These are phyloP conservation scores for Liolophura sinensis DNA, from an alignment of 1,140 invertebrate species.

Conservation along the genomic window DNA sequence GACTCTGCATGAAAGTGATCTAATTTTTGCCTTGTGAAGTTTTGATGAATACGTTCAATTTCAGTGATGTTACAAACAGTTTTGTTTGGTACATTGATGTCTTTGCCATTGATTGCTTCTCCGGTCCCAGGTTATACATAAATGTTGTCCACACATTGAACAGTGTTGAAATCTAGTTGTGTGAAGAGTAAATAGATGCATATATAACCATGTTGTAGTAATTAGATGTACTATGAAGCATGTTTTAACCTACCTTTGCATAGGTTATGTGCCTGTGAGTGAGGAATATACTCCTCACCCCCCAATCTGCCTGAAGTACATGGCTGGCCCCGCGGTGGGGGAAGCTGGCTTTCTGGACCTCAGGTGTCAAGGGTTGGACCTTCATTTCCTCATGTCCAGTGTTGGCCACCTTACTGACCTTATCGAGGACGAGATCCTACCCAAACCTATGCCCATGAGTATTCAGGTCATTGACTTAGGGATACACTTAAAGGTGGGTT, in stretches of 20 bases:
- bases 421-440: conserved; percentile 82
- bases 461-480: conserved; percentile 59
- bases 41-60: too few species aligned
- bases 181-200: too few species aligned
- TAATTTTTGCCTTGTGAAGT: too few species aligned
- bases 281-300: background rate
- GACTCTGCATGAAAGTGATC: too few species aligned
- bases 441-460: conserved; percentile 77
- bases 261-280: background rate
- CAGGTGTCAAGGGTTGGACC: conserved; percentile 20
- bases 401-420: conserved; percentile 78
- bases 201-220: too few species aligned
- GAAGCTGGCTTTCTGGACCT: conserved; percentile 28
- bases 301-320: background rate
- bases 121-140: too few species aligned
- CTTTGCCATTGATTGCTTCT: too few species aligned
- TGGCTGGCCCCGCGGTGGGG: conserved; percentile 7
- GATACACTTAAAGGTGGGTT: conserved; percentile 37
- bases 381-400: conserved; percentile 76
- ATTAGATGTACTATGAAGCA: too few species aligned
- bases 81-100: too few species aligned
- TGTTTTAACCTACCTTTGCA: background rate
- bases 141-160: too few species aligned
- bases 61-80: too few species aligned
- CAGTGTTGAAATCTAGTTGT: too few species aligned